Percentiles rank a stretch among this genome's conserved stretches.
Evolutionary conservation across 2,888 invertebrate genomes (phyloP).

Genomic region (Brachyptera putata): DNA sequence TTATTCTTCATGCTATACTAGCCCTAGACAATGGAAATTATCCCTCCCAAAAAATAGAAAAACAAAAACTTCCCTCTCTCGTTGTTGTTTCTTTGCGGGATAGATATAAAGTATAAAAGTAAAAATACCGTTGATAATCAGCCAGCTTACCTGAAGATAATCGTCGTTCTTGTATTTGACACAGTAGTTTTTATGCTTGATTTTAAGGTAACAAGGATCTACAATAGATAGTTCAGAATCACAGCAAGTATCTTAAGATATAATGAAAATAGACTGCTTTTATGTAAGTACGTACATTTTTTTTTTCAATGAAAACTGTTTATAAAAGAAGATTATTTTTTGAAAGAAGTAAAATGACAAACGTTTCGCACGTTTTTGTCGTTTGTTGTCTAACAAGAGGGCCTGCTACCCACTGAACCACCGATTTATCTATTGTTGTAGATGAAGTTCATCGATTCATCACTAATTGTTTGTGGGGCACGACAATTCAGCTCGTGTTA

Average conservation of each 20-base stretch:
- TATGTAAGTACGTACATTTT: too few species aligned
- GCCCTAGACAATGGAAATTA: conserved; percentile 6
- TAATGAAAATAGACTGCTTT: too few species aligned
- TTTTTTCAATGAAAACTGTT: conserved; percentile 6
- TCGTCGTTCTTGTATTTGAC: conserved; percentile 2
- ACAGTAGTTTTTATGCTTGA: conserved; percentile 5
- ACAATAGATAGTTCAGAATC: background rate
- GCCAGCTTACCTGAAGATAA: too few species aligned
- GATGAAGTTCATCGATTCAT: too few species aligned
- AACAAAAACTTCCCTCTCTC: background rate
- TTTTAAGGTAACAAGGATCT: conserved; percentile 1
- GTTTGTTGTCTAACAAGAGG: background rate
- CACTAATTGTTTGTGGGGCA: too few species aligned
- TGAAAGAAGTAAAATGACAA: background rate
- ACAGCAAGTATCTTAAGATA: background rate
- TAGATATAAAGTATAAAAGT: too few species aligned
- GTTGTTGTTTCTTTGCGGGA: too few species aligned
- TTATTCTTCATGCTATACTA: conserved; percentile 9
- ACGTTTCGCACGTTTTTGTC: conserved; percentile 1
- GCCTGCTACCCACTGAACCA: too few species aligned
- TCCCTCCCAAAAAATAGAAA: background rate
- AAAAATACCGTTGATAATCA: too few species aligned
- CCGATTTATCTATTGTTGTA: too few species aligned
- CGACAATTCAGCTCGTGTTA: too few species aligned
- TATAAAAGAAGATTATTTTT: background rate